These are phyloP conservation scores for Hycleus phaleratus DNA, from an alignment of 1,140 invertebrate species.

Conservation along the genomic window DNA sequence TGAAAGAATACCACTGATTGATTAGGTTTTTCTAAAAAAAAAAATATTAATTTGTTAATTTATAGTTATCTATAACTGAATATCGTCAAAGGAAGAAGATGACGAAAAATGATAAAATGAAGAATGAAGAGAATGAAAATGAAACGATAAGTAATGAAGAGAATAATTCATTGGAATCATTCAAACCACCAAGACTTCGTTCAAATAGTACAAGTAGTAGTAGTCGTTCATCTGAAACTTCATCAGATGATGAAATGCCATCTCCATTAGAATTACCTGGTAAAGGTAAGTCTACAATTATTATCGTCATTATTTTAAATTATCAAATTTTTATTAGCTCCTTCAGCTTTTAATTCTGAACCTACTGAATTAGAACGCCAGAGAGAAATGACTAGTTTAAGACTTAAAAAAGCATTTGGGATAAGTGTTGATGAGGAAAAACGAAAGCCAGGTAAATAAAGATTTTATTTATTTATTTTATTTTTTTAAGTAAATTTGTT, in stretches of 20 bases:
- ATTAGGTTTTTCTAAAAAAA: too few species aligned
- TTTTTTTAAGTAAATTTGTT: neutral
- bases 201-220: slow-evolving; percentile 49
- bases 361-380: slow-evolving; percentile 65
- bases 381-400: slow-evolving; percentile 65
- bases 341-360: slow-evolving; percentile 51
- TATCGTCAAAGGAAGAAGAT: slow-evolving; percentile 59
- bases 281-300: slow-evolving; percentile 11
- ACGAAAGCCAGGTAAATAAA: slow-evolving; percentile 29
- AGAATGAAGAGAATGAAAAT: slow-evolving; percentile 22
- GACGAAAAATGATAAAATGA: slow-evolving; percentile 33
- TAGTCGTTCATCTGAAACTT: slow-evolving; percentile 45
- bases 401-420: slow-evolving; percentile 49
- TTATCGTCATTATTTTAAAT: neutral
- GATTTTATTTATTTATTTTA: too few species aligned
- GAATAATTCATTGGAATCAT: slow-evolving; percentile 37
- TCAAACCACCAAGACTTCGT: slow-evolving; percentile 40
- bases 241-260: slow-evolving; percentile 48
- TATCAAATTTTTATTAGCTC: slow-evolving; percentile 19
- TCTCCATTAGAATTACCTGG: slow-evolving; percentile 31
- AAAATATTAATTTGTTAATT: too few species aligned
- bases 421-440: slow-evolving; percentile 34
- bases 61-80: slow-evolving; percentile 61
- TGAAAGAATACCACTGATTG: too few species aligned
- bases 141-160: slow-evolving; percentile 26